Evolutionary conservation across 2,888 invertebrate species (phyloP).

Genomic region (Scrobipalpa costella): DNA sequence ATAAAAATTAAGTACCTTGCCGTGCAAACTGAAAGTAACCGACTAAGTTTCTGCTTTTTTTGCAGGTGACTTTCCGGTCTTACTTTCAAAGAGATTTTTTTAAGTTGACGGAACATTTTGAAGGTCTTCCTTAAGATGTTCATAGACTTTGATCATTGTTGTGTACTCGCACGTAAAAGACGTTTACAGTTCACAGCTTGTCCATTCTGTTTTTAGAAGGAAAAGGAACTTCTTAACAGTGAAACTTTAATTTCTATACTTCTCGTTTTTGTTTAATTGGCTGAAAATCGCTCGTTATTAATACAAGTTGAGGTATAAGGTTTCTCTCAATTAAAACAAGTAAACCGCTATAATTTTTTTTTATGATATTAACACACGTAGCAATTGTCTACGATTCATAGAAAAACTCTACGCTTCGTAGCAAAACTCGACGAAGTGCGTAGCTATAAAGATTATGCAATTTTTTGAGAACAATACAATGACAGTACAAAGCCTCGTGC

Average conservation of each 20-base stretch:
- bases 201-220: too few species aligned
- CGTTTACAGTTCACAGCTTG: conserved; percentile 3
- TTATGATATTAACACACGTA: too few species aligned
- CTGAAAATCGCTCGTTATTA: too few species aligned
- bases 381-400: not conserved
- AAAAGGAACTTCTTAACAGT: not conserved
- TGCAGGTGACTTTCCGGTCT: conserved; percentile 8
- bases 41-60: conserved; percentile 1
- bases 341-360: too few species aligned
- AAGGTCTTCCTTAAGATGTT: conserved; percentile 21
- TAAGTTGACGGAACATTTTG: not conserved
- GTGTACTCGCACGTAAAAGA: conserved; percentile 5
- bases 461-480: too few species aligned
- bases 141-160: conserved; percentile 9
- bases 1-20: not conserved
- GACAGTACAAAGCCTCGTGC: too few species aligned
- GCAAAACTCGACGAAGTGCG: not conserved
- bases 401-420: not conserved
- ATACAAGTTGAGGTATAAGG: too few species aligned
- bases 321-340: too few species aligned
- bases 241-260: not conserved
- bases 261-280: not conserved
- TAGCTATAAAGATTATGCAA: too few species aligned
- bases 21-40: not conserved
- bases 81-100: conserved; percentile 19